Base-by-base conservation (phyloP, 1,140 invertebrate genomes). In the Ceratosolen solmsi region DNA sequence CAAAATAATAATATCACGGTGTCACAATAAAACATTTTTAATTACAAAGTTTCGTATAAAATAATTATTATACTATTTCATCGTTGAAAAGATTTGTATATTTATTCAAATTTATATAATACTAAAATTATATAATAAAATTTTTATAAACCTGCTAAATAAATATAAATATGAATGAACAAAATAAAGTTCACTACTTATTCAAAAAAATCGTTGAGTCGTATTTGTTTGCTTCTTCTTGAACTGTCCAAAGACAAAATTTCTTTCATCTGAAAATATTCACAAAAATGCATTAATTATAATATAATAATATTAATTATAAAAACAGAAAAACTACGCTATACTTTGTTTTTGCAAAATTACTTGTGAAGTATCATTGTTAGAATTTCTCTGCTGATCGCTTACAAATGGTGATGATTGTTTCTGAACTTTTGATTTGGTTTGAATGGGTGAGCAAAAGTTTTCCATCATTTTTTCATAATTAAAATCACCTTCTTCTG, bases 391-490 rank as follows among this genome's bases (percentile, higher is more conserved):
- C 15, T 9, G 1, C 15, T 46, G 58, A 22, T 74, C 49, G 33
- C 68, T 78, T 54, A 15, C 25, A 13, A 51, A 72, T 17, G n/a
- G 0, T 49, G 1, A 27, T 72, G 2, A 9, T 74, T 74, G 25
- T 60, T 58, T 0, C 20, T 58, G 2, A 0, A 71, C 25, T 49
- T 5, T 51, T 49, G 30, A 0, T 80, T 5, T 36, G 20, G 41
- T 5, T 49, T 7, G 15, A n/a, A 77, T 22, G 4, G 80, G 81
- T 2, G 81, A 82, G 20, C 51, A 79, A 30, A 78, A 78, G 30
- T 79, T 73, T 20, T 33, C 30, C 1, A 77, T 20, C 11, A 82
- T 78, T 38, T 82, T 79, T n/a, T 82, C 81, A 13, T 65, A 79
- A 38, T 79, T 30, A 9, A 77, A 63, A 51, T 56, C 68, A 51